Percentiles rank a stretch among this genome's conserved stretches.
These are phyloP conservation scores for Lithobates sylvaticus DNA, from an alignment of 2,797 vertebrate genomes.

Conservation along the genomic window DNA sequence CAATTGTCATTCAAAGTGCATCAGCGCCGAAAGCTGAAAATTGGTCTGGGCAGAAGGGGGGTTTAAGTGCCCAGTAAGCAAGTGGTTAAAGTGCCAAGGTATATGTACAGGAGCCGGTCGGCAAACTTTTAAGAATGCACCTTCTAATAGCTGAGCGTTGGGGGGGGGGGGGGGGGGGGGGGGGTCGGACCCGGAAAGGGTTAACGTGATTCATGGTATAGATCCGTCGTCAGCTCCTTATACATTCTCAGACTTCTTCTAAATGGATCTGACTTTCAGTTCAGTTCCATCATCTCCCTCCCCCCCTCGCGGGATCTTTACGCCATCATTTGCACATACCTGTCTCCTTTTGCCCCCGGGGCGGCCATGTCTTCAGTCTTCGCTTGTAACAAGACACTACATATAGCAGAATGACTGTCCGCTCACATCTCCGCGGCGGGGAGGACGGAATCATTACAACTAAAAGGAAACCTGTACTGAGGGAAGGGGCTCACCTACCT, in stretches of 20 bases:
- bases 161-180: no score
- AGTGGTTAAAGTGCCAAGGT: no score
- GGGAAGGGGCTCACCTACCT: no score
- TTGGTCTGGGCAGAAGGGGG: no score
- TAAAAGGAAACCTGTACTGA: no score
- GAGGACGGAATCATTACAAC: no score
- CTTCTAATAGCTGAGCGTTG: no score
- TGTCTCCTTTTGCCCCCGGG: constrained; percentile 1
- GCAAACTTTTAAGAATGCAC: no score
- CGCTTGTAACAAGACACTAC: constrained; percentile 28
- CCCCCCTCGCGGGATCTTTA: background rate
- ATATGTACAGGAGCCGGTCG: no score
- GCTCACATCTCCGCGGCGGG: background rate
- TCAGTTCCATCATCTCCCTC: background rate
- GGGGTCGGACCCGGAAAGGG: background rate
- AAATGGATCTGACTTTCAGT: background rate
- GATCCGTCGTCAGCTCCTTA: background rate
- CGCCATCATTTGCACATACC: constrained; percentile 17
- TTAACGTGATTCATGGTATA: constrained; percentile 6
- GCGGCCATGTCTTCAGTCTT: background rate
- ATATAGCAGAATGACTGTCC: constrained; percentile 11
- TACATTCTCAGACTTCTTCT: background rate
- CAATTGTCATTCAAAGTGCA: no score
- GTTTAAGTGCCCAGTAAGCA: no score
- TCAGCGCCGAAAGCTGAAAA: no score